Percentiles rank a stretch among this genome's conserved stretches.
These are phyloP conservation scores for rat (Rattus norvegicus) DNA, from an alignment of 2,113 vertebrate species.

Conservation along the genomic window GRCr8 NC_086022.1:183058001-183058500, in stretches of 20 bases:
- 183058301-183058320: background rate
- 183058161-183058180: background rate
- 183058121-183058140: background rate
- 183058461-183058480: background rate
- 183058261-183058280: background rate
- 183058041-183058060: too few relatives aligned
- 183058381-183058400: background rate
- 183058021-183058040: too few relatives aligned
- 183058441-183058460: background rate
- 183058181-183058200: background rate
- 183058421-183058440: background rate
- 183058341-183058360: background rate
- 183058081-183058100: too few relatives aligned
- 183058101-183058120: background rate
- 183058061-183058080: too few relatives aligned
- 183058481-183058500: background rate
- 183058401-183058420: background rate
- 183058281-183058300: background rate
- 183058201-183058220: background rate
- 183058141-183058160: background rate
- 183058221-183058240: background rate
- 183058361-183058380: background rate
- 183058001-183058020: background rate
- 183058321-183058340: background rate
- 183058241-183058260: too few relatives aligned